Base-by-base conservation (phyloP, 1,140 invertebrate genomes). In the Macrosteles quadrilineatus region DNA sequence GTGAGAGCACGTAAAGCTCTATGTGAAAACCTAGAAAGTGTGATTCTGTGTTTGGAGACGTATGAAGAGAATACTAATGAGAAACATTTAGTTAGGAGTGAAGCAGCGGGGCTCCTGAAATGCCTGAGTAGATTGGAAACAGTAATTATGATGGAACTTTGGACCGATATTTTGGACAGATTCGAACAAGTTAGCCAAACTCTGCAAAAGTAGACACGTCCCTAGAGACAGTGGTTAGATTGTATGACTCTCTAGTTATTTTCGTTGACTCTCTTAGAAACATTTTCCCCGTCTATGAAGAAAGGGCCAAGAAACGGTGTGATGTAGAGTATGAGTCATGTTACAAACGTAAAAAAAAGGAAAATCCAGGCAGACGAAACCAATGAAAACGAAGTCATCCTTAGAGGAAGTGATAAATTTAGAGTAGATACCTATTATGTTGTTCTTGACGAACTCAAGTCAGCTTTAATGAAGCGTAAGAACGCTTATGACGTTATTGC, bases 71-170 rank as follows among this genome's bases (percentile, higher is more conserved):
- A n/a, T n/a, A n/a, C n/a, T n/a, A n/a, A n/a, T n/a, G n/a, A n/a
- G n/a, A n/a, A n/a, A n/a, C n/a, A n/a, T n/a, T n/a, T n/a, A n/a
- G n/a, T n/a, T n/a, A n/a, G n/a, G n/a, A 30, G 36, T n/a, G 40
- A 72, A 67, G 19, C 31, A 31, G 29, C 67, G 50, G 67, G 43
- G 67, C 66, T n/a, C 12, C 14, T 40, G 45, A 73, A 71, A 71
- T 67, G 64, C 63, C 27, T 74, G 19, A 27, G 68, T 27, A 45
- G 23, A 0, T 59, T 73, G 55, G 72, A 74, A 73, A 68, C 50
- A 29, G 50, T 57, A 43, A 30, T 74, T 14, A 65, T 40, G 36
- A 17, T 40, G 36, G 36, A 40, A 40, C 36, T 40, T 40, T 40
- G 36, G 6, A 40, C 36, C 36, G 36, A 40, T 40, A 40, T 40